Evolutionary conservation across 1,140 invertebrate genomes (phyloP).

Genomic region (Whitmania pigra): DNA sequence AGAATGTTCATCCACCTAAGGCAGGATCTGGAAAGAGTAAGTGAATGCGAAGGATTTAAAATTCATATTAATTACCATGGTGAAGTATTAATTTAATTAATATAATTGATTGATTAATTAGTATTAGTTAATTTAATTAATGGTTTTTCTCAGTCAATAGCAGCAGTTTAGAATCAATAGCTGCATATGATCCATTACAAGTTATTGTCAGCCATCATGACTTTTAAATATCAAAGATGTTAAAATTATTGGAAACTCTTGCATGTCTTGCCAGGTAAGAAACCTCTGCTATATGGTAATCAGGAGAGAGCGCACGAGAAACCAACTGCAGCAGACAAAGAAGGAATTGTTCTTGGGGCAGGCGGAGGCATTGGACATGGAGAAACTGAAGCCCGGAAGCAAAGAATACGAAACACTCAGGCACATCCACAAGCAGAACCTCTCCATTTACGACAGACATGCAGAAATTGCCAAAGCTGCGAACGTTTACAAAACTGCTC

Average conservation of each 20-base stretch:
- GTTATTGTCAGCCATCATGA: too few species aligned
- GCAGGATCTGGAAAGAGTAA: conserved; percentile 78
- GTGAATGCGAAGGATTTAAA: conserved; percentile 24
- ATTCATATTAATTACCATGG: not conserved
- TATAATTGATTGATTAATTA: too few species aligned
- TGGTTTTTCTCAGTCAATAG: too few species aligned
- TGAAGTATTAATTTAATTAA: too few species aligned
- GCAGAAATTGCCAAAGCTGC: not conserved
- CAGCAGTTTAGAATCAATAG: too few species aligned
- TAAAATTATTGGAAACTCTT: not conserved
- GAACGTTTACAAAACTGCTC: not conserved
- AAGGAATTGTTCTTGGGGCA: conserved; percentile 88
- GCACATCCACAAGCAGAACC: not conserved
- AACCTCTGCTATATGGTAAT: conserved; percentile 96
- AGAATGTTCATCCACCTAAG: conserved; percentile 87
- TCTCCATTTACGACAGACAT: conserved; percentile 11
- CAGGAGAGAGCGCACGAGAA: conserved; percentile 75
- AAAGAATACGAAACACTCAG: conserved; percentile 5
- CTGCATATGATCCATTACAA: too few species aligned
- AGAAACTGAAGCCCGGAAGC: not conserved
- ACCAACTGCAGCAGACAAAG: conserved; percentile 67
- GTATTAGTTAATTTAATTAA: too few species aligned
- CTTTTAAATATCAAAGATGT: not conserved
- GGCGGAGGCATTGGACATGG: conserved; percentile 26
- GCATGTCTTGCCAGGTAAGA: conserved; percentile 50